These are phyloP conservation scores for Anguilla megastoma DNA, from an alignment of 2,797 vertebrate genomes.

Conservation along the genomic window DNA sequence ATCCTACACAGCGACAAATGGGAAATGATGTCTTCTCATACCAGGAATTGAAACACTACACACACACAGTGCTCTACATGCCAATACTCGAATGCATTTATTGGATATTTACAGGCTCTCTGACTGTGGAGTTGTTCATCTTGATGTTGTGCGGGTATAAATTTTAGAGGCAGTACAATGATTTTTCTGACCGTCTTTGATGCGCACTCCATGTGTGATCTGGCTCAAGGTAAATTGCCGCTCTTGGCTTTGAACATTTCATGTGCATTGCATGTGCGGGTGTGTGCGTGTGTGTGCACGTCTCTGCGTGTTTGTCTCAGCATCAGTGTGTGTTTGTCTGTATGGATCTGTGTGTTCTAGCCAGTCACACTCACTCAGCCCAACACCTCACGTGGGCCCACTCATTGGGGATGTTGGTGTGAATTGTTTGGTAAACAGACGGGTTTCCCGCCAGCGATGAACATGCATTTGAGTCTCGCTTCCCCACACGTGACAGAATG, in stretches of 20 bases:
- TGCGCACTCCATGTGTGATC: not conserved
- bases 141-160: not conserved
- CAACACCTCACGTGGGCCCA: not conserved
- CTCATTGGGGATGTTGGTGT: not conserved
- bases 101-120: too few relatives aligned
- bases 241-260: not conserved
- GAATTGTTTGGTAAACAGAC: conserved; percentile 13
- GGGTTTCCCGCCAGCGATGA: not conserved
- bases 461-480: not conserved
- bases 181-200: not conserved
- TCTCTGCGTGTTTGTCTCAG: not conserved
- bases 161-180: not conserved
- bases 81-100: not conserved
- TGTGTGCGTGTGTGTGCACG: not conserved
- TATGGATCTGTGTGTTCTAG: not conserved
- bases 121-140: not conserved
- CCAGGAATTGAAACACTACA: not conserved
- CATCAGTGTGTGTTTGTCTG: not conserved
- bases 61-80: not conserved
- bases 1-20: not conserved
- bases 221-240: not conserved
- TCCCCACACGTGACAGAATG: not conserved
- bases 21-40: not conserved
- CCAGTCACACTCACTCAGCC: not conserved
- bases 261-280: not conserved